Evolutionary conservation across 2,888 invertebrate species (phyloP).

Genomic region (Drosophila colorata): DNA sequence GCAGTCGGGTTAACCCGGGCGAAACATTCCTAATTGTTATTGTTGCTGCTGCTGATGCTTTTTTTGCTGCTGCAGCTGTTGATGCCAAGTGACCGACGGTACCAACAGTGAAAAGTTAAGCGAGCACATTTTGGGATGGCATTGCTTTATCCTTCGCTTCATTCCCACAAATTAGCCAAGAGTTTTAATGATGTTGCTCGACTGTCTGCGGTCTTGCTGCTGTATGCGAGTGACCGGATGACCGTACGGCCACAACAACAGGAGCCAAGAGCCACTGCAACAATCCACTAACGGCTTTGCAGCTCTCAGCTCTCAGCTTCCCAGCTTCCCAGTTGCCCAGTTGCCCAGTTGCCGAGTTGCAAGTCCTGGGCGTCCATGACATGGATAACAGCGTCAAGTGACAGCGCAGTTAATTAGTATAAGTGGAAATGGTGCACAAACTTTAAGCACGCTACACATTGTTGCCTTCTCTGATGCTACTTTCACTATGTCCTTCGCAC

Average conservation of each 20-base stretch:
- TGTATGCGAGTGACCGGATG: constrained; percentile 58
- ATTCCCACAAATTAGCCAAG: constrained; percentile 31
- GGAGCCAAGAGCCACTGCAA: constrained; percentile 24
- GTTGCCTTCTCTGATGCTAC: constrained; percentile 40
- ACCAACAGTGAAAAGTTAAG: constrained; percentile 69
- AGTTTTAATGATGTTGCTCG: constrained; percentile 72
- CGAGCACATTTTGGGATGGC: constrained; percentile 55
- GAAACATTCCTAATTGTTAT: too few species aligned
- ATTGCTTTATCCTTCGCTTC: constrained; percentile 4
- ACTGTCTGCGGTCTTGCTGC: constrained; percentile 56
- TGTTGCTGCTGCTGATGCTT: too few species aligned
- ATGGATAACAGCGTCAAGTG: constrained; percentile 69
- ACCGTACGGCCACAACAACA: constrained; percentile 62
- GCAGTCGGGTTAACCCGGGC: too few species aligned
- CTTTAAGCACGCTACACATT: constrained; percentile 63
- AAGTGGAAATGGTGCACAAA: constrained; percentile 78
- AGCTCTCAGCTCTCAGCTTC: constrained; percentile 10
- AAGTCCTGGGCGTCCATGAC: constrained; percentile 31
- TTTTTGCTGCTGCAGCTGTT: too few species aligned
- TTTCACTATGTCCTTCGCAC: constrained; percentile 10
- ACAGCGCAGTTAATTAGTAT: constrained; percentile 80
- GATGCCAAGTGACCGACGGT: constrained; percentile 35
- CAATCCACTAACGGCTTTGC: constrained; percentile 24
- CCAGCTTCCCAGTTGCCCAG: constrained; percentile 10
- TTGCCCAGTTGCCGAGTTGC: constrained; percentile 8